Evolutionary conservation across 2,888 invertebrate genomes (phyloP).

Genomic region (Euphydryas editha): DNA sequence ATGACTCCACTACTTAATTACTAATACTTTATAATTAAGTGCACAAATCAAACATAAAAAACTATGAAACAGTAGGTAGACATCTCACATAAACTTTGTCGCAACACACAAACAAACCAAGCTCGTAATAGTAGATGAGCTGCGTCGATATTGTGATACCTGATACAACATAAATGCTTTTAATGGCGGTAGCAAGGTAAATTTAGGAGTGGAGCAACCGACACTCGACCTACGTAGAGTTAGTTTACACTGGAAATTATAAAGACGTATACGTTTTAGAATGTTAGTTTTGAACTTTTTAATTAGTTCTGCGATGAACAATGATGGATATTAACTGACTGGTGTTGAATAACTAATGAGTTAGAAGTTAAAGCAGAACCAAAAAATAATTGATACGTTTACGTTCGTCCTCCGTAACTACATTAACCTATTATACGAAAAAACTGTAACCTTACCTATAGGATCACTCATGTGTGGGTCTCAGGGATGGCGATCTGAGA

Average conservation of each 20-base stretch:
- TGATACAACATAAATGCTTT: conserved; percentile 81
- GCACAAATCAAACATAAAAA: too few relatives aligned
- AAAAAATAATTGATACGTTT: neutral
- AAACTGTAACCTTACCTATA: too few relatives aligned
- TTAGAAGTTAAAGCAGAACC: neutral
- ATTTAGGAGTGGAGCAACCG: conserved; percentile 80
- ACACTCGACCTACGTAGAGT: conserved; percentile 68
- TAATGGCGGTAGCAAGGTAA: conserved; percentile 81
- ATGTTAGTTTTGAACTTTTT: conserved; percentile 7
- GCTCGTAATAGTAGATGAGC: conserved; percentile 43
- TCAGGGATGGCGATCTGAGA: too few relatives aligned
- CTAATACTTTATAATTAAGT: too few relatives aligned
- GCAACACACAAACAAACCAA: conserved; percentile 12
- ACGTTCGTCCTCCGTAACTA: neutral
- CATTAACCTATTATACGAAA: too few relatives aligned
- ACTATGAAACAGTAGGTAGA: neutral
- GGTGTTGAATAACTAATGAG: neutral
- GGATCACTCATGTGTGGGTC: too few relatives aligned
- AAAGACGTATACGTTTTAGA: conserved; percentile 28
- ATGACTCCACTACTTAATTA: too few relatives aligned
- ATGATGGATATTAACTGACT: neutral
- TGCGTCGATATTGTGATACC: conserved; percentile 73
- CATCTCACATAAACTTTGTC: conserved; percentile 6
- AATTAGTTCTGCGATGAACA: conserved; percentile 8
- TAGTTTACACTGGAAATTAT: conserved; percentile 51